These are phyloP conservation scores for Trachelus troglodyta DNA, from an alignment of 2,888 invertebrate genomes.

Conservation along the genomic window DNA sequence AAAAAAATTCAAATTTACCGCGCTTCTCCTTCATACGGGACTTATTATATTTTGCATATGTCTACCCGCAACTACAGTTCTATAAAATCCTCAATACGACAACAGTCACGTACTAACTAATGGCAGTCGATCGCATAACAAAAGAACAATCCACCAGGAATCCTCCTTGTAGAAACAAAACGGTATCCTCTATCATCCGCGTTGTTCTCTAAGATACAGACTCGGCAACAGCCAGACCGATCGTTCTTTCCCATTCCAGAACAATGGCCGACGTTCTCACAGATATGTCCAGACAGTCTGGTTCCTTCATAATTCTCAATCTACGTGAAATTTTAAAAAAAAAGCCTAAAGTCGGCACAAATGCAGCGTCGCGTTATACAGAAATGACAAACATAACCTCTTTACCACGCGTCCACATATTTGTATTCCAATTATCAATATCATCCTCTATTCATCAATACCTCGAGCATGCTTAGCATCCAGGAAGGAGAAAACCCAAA, in stretches of 20 bases:
- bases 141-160: not conserved
- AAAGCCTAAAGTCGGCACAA: not conserved
- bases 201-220: not conserved
- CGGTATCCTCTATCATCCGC: not conserved
- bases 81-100: not conserved
- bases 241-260: not conserved
- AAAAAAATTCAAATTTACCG: not conserved
- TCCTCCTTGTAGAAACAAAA: not conserved
- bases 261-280: not conserved
- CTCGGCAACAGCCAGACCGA: not conserved
- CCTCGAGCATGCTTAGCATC: not conserved
- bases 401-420: not conserved
- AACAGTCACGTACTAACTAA: not conserved
- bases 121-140: not conserved
- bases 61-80: not conserved
- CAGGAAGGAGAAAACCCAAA: not conserved
- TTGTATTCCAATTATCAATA: not conserved
- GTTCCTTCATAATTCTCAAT: not conserved
- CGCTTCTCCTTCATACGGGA: not conserved
- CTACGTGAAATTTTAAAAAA: not conserved
- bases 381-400: not conserved
- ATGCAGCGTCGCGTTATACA: not conserved
- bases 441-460: not conserved
- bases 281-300: not conserved
- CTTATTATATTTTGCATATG: not conserved